A percentile compares a stretch with the other conserved stretches of the same genome.
Evolutionary conservation across 2,113 vertebrate genomes (phyloP).

Genomic region (Ammospiza caudacuta): DNA sequence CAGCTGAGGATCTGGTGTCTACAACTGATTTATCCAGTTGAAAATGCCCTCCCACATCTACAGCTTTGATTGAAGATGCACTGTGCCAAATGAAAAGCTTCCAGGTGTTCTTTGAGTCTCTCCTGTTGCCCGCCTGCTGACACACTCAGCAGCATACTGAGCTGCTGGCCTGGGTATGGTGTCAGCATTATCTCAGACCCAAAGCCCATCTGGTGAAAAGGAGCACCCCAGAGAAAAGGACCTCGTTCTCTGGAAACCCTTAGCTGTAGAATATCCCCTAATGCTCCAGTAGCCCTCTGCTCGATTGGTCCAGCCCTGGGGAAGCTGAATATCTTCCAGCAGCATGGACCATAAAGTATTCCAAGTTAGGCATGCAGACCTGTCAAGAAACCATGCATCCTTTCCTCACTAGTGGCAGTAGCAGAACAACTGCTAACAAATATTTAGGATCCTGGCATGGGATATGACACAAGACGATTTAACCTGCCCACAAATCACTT

Average conservation of each 20-base stretch:
- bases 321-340: neutral
- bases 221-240: neutral
- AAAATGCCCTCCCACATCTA: neutral
- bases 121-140: neutral
- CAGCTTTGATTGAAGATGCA: neutral
- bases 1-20: neutral
- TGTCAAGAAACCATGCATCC: neutral
- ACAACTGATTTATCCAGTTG: neutral
- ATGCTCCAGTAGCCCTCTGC: neutral
- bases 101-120: neutral
- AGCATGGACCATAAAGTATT: neutral
- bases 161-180: accelerated
- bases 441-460: neutral
- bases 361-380: neutral
- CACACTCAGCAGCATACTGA: neutral
- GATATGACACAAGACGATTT: neutral
- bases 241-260: neutral
- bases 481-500: neutral
- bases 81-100: neutral
- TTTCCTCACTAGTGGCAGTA: neutral
- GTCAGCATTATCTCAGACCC: neutral
- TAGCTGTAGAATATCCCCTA: neutral
- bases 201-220: neutral
- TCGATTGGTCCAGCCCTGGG: neutral
- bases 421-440: neutral